Evolutionary conservation across 2,888 invertebrate genomes (phyloP), one percentile per base, ranked within the genome.

Genomic region (Electrophaes corylata): DNA sequence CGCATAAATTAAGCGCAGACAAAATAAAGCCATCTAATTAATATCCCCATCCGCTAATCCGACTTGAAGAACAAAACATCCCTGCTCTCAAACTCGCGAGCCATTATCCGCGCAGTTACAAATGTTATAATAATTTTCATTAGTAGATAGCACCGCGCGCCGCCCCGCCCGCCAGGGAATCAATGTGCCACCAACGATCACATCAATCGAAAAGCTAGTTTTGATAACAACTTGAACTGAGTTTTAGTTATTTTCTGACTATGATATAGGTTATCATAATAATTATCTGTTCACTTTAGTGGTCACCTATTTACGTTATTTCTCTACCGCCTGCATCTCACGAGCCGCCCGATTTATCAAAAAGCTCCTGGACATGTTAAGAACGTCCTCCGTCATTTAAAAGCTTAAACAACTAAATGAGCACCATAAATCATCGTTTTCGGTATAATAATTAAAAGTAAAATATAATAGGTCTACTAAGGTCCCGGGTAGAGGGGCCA

Each of bases 21-120:
- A 62, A 60, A 62, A 65, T 67, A 64, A 57, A 58, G 53, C 54
- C 59, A 52, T 64, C 57, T 62, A 62, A 67, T 66, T 62, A 66
- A 66, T 65, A 62, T 62, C 64, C 49, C 48, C 60, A 47, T 52
- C 54, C 60, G 53, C 60, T 57, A 61, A 63, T 60, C 58, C 48
- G 16, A 58, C 57, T 60, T 56, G 57, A 31, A 48, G 29, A 64
- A 64, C 49, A 58, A 60, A 62, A 60, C 58, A 57, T 43, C 57
- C 53, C 45, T 51, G 56, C 53, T 58, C 41, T 12, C 47, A 26
- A 47, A 41, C 14, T 31, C 14, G 10, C 8, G n/a, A 18, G 12
- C 31, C 19, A 45, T 20, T 40, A 31, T 31, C n/a, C n/a, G 19
- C 18, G 23, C 4, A 33, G 40, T 16, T 18, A 33, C 10, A 8